Base-by-base conservation (phyloP, 2,888 invertebrate species). In the Camptogramma bilineatum region DNA sequence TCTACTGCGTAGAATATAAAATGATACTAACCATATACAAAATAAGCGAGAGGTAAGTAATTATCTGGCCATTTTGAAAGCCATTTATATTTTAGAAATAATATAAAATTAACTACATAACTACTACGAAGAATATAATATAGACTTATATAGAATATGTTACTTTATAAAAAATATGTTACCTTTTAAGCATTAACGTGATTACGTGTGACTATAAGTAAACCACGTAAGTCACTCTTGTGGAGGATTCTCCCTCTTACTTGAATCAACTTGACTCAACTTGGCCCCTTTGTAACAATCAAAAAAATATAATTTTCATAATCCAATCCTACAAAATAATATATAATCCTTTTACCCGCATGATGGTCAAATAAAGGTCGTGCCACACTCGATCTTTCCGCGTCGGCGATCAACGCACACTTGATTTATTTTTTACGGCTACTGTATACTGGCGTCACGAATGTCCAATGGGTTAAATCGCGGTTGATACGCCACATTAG, bases 381-480 rank as follows among this genome's bases (percentile, higher is more conserved):
- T 60, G 59, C 77, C 75, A 79, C 80, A 80, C 82, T 86, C 83
- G 83, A 87, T 87, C 81, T 82, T 81, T 78, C 74, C 77, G 77
- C 76, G 74, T 70, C 73, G 68, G 52, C 73, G 77, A 74, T 74
- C 76, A 69, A 72, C 74, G 77, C 73, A 69, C 74, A 72, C 78
- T 78, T 82, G 88, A 90, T 90, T 89, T 88, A 86, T 87, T 89
- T 85, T 89, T 88, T 87, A 87, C 83, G 77, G 69, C 78, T 80
- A 77, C 75, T 83, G 80, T 75, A 90, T 91, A 90, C 90, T 80
- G 91, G 90, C 91, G 91, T 87, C 75, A 72, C 84, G 85, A 90
- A 91, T 87, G 48, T 18, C 18, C 18, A 34, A 63, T 57, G 62
- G 63, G 34, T 58, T 60, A 58, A 68, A 62, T 62, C 57, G 76